Evolutionary conservation across 92 coral and sea anemone genomes (phyloP), one percentile per base, ranked within the genome.

Genomic region (Actinostola sp.): DNA sequence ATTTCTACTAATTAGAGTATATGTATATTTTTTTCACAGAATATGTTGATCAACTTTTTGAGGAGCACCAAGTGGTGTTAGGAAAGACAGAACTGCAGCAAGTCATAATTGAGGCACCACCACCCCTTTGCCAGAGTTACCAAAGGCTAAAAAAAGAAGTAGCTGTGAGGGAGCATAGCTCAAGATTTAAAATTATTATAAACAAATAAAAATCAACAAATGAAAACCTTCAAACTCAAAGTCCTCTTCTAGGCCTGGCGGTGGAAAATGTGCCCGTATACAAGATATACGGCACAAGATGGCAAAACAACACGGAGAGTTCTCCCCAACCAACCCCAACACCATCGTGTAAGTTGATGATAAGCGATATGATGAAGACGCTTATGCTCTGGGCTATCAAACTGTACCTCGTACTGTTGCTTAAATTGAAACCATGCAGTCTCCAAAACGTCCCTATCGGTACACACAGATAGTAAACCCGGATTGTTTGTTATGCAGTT

Each of bases 221-320:
- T 72, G 54, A 39, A 75, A 75, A 3, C 80, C 80, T 29, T 49
- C 63, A 30, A 75, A 75, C 3, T n/a, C n/a, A 75, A 46, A 63
- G 24, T 63, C 44, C 0, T 75, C 80, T 36, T 75, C 80, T 13
- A 63, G 27, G 5, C 74, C 80, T 20, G 80, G 80, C 21, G 72
- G 72, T 1, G 80, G 80, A 23, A 46, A 75, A 58, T 75, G 80
- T 9, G 80, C 80, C 16, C 63, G 14, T 23, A 75, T 28, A 75
- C 80, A 72, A 23, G 49, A n/a, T n/a, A 36, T 13, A 72, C 78
- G 13, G 31, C 78, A 57, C 78, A 72, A 0, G 78, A 57, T 48
- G 79, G 80, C 44, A 75, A 21, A 24, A 58, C 48, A 2, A 75
- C 74, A 2, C 73, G 39, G 28, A 75, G 42, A 36, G 63, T 17